phyloP scores from a whole-genome alignment of 2,113 vertebrate genomes.

The Microcebus tavaratra region DNA sequence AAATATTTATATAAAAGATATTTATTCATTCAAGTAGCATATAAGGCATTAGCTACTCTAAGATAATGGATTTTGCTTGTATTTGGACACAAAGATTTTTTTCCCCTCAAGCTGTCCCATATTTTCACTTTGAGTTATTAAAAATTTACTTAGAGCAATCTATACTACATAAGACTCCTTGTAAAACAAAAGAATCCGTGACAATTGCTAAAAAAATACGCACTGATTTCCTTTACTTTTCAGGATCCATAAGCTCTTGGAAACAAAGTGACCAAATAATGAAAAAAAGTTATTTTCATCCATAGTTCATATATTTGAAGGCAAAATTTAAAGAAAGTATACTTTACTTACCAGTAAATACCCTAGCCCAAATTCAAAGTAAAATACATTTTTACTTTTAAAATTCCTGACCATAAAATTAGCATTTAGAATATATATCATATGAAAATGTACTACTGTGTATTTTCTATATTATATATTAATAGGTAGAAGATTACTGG shows the following conservation, averaged over 20 bases:
- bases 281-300: background rate
- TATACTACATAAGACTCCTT: background rate
- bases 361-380: background rate
- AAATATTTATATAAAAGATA: background rate
- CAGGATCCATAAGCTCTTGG: background rate
- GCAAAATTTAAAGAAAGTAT: background rate
- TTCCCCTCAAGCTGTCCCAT: background rate
- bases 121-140: conserved; percentile 6
- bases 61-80: background rate
- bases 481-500: background rate
- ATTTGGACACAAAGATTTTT: background rate
- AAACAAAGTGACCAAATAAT: background rate
- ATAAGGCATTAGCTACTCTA: background rate
- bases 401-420: background rate
- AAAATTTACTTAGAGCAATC: background rate
- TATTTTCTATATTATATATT: background rate
- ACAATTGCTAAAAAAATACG: background rate
- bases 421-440: background rate
- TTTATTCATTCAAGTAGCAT: background rate
- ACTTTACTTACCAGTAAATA: background rate
- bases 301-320: background rate
- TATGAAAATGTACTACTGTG: background rate
- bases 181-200: background rate
- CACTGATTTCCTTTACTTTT: background rate
- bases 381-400: background rate